phyloP scores from a whole-genome alignment of 2,888 invertebrate genomes.

The Phengaris arion region DNA sequence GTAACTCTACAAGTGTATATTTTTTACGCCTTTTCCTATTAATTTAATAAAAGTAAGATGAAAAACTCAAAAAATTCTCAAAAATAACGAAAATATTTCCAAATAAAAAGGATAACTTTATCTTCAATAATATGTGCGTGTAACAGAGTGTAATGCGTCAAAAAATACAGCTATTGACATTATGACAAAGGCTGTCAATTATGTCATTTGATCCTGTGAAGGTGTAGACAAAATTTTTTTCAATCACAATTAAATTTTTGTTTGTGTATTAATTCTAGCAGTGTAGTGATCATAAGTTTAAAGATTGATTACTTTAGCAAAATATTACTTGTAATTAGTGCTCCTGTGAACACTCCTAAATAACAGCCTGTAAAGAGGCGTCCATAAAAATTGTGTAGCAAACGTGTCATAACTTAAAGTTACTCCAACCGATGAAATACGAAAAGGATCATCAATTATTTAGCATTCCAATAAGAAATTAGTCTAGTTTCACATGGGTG shows the following conservation, averaged over 20 bases:
- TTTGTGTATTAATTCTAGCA: constrained; percentile 63
- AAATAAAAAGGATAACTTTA: background rate
- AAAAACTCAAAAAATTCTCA: background rate
- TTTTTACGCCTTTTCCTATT: no score
- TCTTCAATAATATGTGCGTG: constrained; percentile 40
- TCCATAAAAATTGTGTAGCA: constrained; percentile 55
- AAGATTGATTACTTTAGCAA: constrained; percentile 60
- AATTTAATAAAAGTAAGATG: no score
- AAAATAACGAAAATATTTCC: background rate
- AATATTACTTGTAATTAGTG: constrained; percentile 45
- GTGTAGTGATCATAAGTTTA: constrained; percentile 60
- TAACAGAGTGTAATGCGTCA: constrained; percentile 60
- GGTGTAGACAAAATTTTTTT: constrained; percentile 55
- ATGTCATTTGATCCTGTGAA: constrained; percentile 50
- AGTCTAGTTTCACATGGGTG: constrained; percentile 76
- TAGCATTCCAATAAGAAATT: constrained; percentile 64
- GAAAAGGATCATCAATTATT: constrained; percentile 70
- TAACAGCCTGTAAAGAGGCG: constrained; percentile 50
- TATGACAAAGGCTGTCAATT: constrained; percentile 45
- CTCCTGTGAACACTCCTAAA: constrained; percentile 55
- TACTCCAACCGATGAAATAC: constrained; percentile 67
- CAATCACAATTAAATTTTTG: constrained; percentile 70
- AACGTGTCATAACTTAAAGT: constrained; percentile 74
- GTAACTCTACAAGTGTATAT: no score
- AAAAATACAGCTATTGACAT: constrained; percentile 44